A percentile compares a stretch with the other conserved stretches of the same genome.
Conservation (phyloP, 2,797 vertebrate genomes). For the Heteromormyrus szaboi region DNA sequence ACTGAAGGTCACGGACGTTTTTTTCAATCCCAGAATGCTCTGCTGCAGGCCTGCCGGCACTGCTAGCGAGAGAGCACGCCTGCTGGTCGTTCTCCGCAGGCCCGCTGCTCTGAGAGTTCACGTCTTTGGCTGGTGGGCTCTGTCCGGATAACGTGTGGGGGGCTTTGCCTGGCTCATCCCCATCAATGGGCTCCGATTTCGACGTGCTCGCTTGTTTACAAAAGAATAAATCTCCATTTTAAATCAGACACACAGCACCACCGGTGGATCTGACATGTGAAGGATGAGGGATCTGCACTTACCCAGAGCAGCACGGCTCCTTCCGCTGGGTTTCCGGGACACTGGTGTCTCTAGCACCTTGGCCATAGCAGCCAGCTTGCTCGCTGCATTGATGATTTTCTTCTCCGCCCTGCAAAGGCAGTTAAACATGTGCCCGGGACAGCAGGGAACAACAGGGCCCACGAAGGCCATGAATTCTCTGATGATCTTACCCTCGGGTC, state of each 20-base stretch:
- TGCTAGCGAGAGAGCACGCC: slow-evolving; percentile 21
- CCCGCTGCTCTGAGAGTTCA: slow-evolving; percentile 24
- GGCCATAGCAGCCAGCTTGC: slow-evolving; percentile 87
- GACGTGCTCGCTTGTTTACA: slow-evolving; percentile 25
- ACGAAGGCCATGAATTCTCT: background rate
- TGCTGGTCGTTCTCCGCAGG: slow-evolving; percentile 28
- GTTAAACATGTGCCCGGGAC: background rate
- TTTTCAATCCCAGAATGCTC: background rate
- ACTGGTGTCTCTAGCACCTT: slow-evolving; percentile 82
- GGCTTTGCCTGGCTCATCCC: slow-evolving; percentile 23
- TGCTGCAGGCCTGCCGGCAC: slow-evolving; percentile 16
- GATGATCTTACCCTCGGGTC: slow-evolving; percentile 61
- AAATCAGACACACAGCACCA: background rate
- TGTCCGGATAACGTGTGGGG: slow-evolving; percentile 25
- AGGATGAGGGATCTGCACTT: slow-evolving; percentile 22
- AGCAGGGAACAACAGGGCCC: slow-evolving; percentile 17
- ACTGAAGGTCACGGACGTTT: slow-evolving; percentile 7
- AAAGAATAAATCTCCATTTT: background rate
- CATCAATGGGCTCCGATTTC: slow-evolving; percentile 24
- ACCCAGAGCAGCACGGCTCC: slow-evolving; percentile 42
- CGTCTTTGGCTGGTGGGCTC: slow-evolving; percentile 21
- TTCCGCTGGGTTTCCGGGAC: slow-evolving; percentile 52
- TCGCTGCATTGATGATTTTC: slow-evolving; percentile 87
- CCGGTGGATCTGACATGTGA: background rate
- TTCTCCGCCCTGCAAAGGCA: slow-evolving; percentile 76